These are phyloP conservation scores for Leucoraja erinaceus DNA, from an alignment of 2,113 vertebrate genomes.

Conservation along the genomic window DNA sequence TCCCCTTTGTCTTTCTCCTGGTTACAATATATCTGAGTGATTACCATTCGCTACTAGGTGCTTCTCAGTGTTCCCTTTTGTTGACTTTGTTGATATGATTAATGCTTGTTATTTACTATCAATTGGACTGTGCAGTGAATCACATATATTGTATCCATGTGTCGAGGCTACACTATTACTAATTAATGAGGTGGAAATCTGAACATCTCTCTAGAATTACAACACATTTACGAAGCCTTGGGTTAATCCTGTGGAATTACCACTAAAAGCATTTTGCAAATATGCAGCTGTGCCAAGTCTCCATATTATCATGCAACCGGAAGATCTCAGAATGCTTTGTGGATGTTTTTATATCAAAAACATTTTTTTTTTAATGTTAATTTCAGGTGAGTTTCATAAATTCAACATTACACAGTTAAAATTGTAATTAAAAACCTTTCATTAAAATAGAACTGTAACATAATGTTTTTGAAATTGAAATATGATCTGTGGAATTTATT, in stretches of 20 bases:
- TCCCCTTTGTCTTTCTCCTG: conserved; percentile 28
- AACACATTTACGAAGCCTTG: not conserved
- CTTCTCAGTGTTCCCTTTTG: conserved; percentile 36
- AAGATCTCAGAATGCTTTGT: not conserved
- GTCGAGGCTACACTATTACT: not conserved
- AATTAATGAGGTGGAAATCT: conserved; percentile 33
- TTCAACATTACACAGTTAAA: not conserved
- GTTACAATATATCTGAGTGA: conserved; percentile 33
- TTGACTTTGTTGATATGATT: conserved; percentile 38
- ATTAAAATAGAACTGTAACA: not conserved
- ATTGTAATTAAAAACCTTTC: not conserved
- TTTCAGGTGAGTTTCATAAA: not conserved
- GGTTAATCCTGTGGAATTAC: conserved; percentile 32
- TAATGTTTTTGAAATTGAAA: not conserved
- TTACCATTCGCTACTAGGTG: conserved; percentile 8
- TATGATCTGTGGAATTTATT: not conserved
- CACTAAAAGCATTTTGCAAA: not conserved
- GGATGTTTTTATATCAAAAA: too few relatives aligned
- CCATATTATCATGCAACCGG: not conserved
- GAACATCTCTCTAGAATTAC: conserved; percentile 36
- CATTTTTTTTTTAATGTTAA: not conserved
- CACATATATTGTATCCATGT: conserved; percentile 13
- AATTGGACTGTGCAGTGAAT: conserved; percentile 27
- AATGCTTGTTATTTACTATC: conserved; percentile 33
- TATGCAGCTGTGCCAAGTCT: not conserved